Percentiles rank a stretch among this genome's conserved stretches.
Conservation (phyloP, 2,888 invertebrate genomes). For the Deilephila porcellus region DNA sequence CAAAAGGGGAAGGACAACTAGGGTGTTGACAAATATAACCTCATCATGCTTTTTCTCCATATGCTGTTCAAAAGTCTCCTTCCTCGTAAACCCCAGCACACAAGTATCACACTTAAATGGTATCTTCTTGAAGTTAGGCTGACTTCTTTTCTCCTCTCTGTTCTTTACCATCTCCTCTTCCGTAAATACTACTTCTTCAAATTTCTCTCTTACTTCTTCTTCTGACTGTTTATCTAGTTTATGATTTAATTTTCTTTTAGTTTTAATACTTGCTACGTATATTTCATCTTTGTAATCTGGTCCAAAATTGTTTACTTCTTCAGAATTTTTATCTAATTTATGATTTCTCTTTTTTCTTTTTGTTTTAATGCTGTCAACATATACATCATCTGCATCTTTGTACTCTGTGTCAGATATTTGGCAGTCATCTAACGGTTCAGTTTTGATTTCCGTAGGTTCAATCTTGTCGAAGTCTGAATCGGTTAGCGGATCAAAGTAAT, state of each 20-base stretch:
- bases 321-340: conserved; percentile 15
- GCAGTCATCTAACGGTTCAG: conserved; percentile 15
- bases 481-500: conserved; percentile 21
- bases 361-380: neutral
- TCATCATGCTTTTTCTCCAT: conserved; percentile 56
- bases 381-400: conserved; percentile 30
- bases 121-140: conserved; percentile 67
- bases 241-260: conserved; percentile 28
- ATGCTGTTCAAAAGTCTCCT: conserved; percentile 56
- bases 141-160: conserved; percentile 62
- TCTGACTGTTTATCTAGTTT: conserved; percentile 27
- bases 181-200: conserved; percentile 49
- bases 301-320: conserved; percentile 24
- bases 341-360: neutral
- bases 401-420: neutral
- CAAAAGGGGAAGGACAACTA: no score
- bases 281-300: conserved; percentile 25
- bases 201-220: conserved; percentile 51
- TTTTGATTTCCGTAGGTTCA: conserved; percentile 18
- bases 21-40: conserved; percentile 41
- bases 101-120: conserved; percentile 68
- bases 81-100: conserved; percentile 62
- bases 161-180: conserved; percentile 59
- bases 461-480: conserved; percentile 8
- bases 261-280: conserved; percentile 12